Evolutionary conservation across 2,888 invertebrate genomes (phyloP).

Genomic region (Calliopum simillimum): DNA sequence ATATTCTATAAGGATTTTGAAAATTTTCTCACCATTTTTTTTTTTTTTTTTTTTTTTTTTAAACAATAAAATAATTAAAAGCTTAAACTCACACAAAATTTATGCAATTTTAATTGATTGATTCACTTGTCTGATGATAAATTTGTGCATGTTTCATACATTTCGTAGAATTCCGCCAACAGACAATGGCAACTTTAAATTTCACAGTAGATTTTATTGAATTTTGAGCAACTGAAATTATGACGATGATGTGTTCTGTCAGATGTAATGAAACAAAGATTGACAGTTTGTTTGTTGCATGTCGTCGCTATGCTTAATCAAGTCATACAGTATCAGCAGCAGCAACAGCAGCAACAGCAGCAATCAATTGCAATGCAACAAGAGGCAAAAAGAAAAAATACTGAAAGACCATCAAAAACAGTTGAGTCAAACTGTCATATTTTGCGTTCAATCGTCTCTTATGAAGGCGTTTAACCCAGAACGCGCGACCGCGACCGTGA

Average conservation of each 20-base stretch:
- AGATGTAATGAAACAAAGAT: background rate
- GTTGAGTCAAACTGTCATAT: background rate
- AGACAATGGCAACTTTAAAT: background rate
- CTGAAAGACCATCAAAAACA: background rate
- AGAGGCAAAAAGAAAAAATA: background rate
- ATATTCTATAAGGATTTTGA: too few species aligned
- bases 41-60: too few species aligned
- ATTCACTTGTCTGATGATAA: background rate
- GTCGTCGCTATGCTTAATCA: constrained; percentile 4
- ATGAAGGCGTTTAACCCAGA: constrained; percentile 10
- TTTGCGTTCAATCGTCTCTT: constrained; percentile 8
- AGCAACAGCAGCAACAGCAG: background rate
- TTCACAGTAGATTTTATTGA: background rate
- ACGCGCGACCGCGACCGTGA: background rate
- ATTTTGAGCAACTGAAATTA: background rate
- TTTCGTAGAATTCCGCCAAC: background rate
- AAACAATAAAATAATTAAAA: too few species aligned
- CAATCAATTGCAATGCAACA: background rate
- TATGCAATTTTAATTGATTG: constrained; percentile 15
- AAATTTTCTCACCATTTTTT: too few species aligned
- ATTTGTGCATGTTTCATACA: background rate
- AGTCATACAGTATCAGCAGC: background rate
- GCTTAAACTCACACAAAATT: background rate
- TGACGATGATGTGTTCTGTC: background rate
- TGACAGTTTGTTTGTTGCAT: constrained; percentile 11